These are phyloP conservation scores for Crossaster papposus DNA, from an alignment of 53 echinoderm and acorn worm species.

Conservation along the genomic window DNA sequence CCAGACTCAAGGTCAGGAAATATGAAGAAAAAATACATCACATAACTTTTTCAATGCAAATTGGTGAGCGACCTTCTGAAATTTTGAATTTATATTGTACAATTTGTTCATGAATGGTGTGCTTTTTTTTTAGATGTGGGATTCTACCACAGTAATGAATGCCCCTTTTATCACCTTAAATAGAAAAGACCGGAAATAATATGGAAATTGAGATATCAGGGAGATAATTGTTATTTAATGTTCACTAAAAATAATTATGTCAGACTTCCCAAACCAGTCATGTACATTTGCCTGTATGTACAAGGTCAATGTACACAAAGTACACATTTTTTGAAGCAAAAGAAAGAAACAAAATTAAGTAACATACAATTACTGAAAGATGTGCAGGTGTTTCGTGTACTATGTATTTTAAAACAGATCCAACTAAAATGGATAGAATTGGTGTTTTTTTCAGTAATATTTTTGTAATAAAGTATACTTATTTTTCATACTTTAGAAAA, in stretches of 20 bases:
- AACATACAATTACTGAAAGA: too few species aligned
- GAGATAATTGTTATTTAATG: background rate
- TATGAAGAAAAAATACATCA: background rate
- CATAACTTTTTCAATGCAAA: background rate
- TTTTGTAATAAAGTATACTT: too few species aligned
- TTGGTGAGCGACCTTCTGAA: background rate
- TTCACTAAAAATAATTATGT: background rate
- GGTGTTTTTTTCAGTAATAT: too few species aligned
- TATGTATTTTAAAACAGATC: too few species aligned
- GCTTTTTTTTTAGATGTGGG: background rate
- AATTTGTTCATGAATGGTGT: background rate
- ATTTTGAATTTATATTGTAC: background rate
- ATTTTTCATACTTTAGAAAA: too few species aligned
- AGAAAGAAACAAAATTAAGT: too few species aligned
- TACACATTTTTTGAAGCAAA: too few species aligned
- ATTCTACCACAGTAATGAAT: background rate
- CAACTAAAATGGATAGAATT: too few species aligned
- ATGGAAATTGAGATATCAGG: background rate
- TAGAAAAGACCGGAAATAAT: background rate
- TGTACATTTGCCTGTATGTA: too few species aligned
- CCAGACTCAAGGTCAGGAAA: constrained; percentile 17
- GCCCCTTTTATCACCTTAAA: background rate
- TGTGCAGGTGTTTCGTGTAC: too few species aligned
- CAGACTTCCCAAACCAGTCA: background rate
- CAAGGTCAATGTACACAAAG: too few species aligned